Base-by-base conservation (phyloP, 1,140 invertebrate genomes). In the Ditylenchus dipsaci region DNA sequence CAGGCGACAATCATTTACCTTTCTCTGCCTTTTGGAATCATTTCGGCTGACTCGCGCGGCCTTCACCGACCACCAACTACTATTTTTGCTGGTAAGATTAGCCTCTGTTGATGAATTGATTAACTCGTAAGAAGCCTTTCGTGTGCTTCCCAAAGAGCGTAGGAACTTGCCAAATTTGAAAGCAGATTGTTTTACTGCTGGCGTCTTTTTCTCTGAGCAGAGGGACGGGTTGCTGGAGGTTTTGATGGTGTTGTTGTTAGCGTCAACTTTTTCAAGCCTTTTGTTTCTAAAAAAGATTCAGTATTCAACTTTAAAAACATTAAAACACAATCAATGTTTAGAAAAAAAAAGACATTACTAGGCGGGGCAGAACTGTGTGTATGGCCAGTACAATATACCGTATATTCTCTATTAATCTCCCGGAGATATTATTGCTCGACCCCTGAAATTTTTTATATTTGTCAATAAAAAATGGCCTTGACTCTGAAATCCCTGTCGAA, bases 211-310 rank as follows among this genome's bases (percentile, higher is more conserved):
- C 29, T 29, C 53, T 56, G 21, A 38, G 33, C 33, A 38, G 3
- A 38, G 33, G 33, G 33, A 38, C 33, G 33, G 33, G 11, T 38
- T 38, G 33, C 33, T 38, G 33, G 33, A 3, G 8, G 49, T 17
- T 19, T 53, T 26, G 23, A 61, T 27, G 13, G n/a, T 21, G 38
- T 61, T 61, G 59, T 61, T 61, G n/a, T 61, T 61, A 21, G 38
- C 8, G 29, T 61, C 59, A 27, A 61, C n/a, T n/a, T 26, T 5
- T 30, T 61, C 38, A n/a, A 19, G n/a, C 59, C 8, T 3, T 68
- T 68, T 23, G 65, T 38, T 47, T 45, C 23, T 69, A 8, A 71
- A 69, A 29, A 59, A 19, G 3, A 67, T 3, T n/a, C 26, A 9
- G 3, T 66, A 23, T 66, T 3, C 21, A 5, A 56, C 3, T 13